Base-by-base conservation (phyloP, 2,888 invertebrate species). In the Euproctis similis region DNA sequence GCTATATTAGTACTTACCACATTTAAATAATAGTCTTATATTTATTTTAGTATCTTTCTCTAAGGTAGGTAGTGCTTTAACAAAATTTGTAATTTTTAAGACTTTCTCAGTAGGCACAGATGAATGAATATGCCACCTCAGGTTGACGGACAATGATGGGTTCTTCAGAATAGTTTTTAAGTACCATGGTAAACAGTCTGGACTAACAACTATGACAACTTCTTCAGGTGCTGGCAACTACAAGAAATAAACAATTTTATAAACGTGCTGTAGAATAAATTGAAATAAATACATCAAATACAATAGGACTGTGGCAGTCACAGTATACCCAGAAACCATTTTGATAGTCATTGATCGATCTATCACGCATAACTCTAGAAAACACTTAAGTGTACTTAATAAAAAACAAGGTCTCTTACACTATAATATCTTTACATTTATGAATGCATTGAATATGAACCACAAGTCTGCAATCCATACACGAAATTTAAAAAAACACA, bases 1-100 rank as follows among this genome's bases (percentile, higher is more conserved):
- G n/a, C n/a, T 14, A 14, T 14, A 14, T 14, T 4, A 14, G 14
- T 14, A 63, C 76, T 85, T 85, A 92, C 92, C 89, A 73, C 88
- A 80, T 84, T 92, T 93, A 89, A 93, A 94, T 58, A 94, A 91
- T 56, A 94, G 71, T 46, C 88, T 87, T 13, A 93, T 42, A 31
- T 88, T 86, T 12, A 90, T 53, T 52, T 80, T 57, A 44, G 59
- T 37, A 34, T 36, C 42, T 24, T 36, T 36, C 22, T 38, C 42
- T 12, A 31, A 20, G 13, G 36, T 38, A 39, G 53, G 46, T 8
- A 71, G 48, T 25, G 50, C 62, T 38, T 65, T 64, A n/a, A 73
- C 53, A 57, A 75, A 82, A 16, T 61, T 57, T 33, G 63, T 60
- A 21, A 84, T 64, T 53, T 69, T 78, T 7, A 53, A 22, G 9